A percentile compares a stretch with the other conserved stretches of the same genome.
These are phyloP conservation scores for Hirundo rustica DNA, from an alignment of 2,797 vertebrate species.

Conservation along the genomic window DNA sequence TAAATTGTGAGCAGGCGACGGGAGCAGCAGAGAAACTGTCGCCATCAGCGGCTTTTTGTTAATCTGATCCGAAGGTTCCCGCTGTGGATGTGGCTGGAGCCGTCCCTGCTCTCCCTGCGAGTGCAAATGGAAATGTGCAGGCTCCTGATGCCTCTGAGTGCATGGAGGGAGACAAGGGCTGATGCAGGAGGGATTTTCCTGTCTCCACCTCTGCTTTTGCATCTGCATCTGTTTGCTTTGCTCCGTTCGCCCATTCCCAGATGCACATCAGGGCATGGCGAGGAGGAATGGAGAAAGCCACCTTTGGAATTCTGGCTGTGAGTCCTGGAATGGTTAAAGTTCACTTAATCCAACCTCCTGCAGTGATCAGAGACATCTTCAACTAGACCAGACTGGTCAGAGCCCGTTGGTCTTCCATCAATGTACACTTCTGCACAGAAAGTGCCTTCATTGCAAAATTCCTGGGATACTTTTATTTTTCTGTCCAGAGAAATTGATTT, in stretches of 20 bases:
- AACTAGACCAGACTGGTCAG: background rate
- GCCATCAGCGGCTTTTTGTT: background rate
- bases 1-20: background rate
- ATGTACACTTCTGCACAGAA: background rate
- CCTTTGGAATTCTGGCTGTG: background rate
- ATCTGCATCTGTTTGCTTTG: background rate
- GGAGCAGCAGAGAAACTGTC: background rate
- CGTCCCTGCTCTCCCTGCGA: fast-evolving
- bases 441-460: background rate
- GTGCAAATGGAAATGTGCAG: background rate
- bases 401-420: fast-evolving
- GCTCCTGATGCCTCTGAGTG: background rate
- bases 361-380: background rate
- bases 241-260: fast-evolving
- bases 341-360: background rate
- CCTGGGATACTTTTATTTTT: background rate
- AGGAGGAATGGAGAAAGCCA: background rate
- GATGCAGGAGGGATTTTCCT: fast-evolving
- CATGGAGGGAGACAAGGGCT: background rate
- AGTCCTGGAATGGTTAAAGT: background rate
- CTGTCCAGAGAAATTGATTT: background rate
- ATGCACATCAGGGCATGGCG: fast-evolving
- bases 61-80: slow-evolving; percentile 11
- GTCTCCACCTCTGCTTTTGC: background rate
- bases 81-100: background rate